These are phyloP conservation scores for Oreocharis arfaki DNA, from an alignment of 2,113 vertebrate genomes.

Conservation along the genomic window DNA sequence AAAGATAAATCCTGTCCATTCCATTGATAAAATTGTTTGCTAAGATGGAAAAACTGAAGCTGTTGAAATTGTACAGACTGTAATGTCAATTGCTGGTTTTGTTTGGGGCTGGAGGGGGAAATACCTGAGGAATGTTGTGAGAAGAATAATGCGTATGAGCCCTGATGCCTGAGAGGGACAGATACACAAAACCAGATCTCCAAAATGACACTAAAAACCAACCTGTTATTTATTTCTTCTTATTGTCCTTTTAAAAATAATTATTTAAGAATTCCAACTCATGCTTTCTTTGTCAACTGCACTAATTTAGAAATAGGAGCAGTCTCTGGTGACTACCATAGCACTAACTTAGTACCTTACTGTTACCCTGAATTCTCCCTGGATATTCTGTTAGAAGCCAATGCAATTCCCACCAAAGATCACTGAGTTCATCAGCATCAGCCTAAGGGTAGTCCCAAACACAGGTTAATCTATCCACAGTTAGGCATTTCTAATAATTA, in stretches of 20 bases:
- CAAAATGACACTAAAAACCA: not conserved
- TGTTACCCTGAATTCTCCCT: not conserved
- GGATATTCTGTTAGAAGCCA: not conserved
- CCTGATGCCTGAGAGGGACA: not conserved
- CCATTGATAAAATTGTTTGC: not conserved
- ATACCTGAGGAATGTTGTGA: not conserved
- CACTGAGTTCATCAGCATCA: not conserved
- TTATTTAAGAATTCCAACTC: not conserved
- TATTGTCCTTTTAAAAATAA: not conserved
- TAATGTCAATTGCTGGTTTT: not conserved
- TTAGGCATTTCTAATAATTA: not conserved
- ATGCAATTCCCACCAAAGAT: not conserved
- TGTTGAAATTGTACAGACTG: not conserved
- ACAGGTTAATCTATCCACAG: not conserved
- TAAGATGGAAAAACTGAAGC: not conserved
- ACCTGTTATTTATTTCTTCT: not conserved
- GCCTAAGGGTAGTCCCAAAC: not conserved
- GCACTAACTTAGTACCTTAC: not conserved
- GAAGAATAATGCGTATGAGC: not conserved
- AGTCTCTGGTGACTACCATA: not conserved
- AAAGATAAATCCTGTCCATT: not conserved
- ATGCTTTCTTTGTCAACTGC: not conserved
- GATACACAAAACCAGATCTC: not conserved
- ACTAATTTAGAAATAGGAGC: not conserved
- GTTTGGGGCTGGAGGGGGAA: not conserved